These are phyloP conservation scores for Dryocosmus kuriphilus DNA, from an alignment of 2,888 invertebrate genomes.

Conservation along the genomic window DNA sequence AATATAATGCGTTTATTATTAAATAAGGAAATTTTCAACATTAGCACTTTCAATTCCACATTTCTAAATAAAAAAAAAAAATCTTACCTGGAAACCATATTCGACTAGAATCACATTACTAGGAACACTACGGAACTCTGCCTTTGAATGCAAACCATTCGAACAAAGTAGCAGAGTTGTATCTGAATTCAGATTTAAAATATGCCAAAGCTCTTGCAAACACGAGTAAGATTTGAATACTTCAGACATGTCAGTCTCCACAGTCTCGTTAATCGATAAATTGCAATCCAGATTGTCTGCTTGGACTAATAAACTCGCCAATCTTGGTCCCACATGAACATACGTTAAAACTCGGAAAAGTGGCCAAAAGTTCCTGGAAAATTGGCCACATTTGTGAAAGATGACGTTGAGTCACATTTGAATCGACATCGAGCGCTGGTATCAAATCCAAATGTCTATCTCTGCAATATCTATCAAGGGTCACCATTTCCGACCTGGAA, in stretches of 20 bases:
- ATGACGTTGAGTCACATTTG: constrained; percentile 78
- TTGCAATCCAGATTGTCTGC: constrained; percentile 74
- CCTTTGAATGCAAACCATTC: constrained; percentile 77
- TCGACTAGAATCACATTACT: constrained; percentile 80
- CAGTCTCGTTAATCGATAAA: constrained; percentile 72
- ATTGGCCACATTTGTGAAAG: constrained; percentile 79
- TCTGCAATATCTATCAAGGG: constrained; percentile 80
- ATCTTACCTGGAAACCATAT: constrained; percentile 82
- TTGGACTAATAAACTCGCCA: constrained; percentile 79
- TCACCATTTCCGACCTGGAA: constrained; percentile 79
- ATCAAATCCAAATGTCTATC: constrained; percentile 79
- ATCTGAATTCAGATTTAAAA: constrained; percentile 75
- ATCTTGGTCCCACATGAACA: constrained; percentile 80
- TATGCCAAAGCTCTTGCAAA: constrained; percentile 77
- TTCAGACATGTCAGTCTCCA: constrained; percentile 76
- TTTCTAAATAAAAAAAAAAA: constrained; percentile 79
- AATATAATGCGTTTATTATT: constrained; percentile 52
- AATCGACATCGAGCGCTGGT: constrained; percentile 80
- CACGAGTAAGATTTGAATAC: constrained; percentile 74
- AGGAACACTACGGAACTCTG: constrained; percentile 78
- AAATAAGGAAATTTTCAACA: constrained; percentile 7
- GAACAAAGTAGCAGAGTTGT: constrained; percentile 78
- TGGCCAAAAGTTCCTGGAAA: constrained; percentile 79
- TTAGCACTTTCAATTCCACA: background rate
- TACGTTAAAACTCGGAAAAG: constrained; percentile 80